Evolutionary conservation across 2,888 invertebrate species (phyloP).

Genomic region (Bimastos eiseni): DNA sequence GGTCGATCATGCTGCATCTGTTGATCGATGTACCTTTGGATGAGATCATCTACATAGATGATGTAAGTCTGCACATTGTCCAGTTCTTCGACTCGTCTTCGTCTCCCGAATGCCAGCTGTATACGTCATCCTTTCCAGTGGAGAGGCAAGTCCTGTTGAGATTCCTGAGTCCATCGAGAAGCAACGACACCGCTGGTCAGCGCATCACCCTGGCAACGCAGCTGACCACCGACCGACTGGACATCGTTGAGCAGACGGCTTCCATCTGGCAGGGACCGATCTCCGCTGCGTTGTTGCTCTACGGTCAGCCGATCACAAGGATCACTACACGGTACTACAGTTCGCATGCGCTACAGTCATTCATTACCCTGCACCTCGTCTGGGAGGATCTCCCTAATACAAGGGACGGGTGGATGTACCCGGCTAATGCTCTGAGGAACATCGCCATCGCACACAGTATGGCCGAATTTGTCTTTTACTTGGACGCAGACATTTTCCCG

Average conservation of each 20-base stretch:
- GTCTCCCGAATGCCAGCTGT: constrained; percentile 20
- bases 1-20: constrained; percentile 32
- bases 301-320: background rate
- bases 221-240: constrained; percentile 34
- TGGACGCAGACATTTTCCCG: constrained; percentile 37
- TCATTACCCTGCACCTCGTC: constrained; percentile 34
- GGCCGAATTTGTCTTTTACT: constrained; percentile 32
- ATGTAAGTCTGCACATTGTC: constrained; percentile 22
- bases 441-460: constrained; percentile 29
- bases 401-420: constrained; percentile 30
- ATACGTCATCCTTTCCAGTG: constrained; percentile 23
- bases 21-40: constrained; percentile 2
- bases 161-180: constrained; percentile 25
- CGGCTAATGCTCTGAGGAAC: constrained; percentile 36
- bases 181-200: background rate
- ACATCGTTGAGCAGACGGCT: constrained; percentile 15
- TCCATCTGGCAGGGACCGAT: constrained; percentile 36
- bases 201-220: constrained; percentile 37
- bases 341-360: background rate
- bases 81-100: constrained; percentile 22
- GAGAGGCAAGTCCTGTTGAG: constrained; percentile 21
- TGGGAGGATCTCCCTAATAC: constrained; percentile 32
- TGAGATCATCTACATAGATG: constrained; percentile 32
- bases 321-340: constrained; percentile 15
- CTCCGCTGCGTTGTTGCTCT: constrained; percentile 36